phyloP scores from a whole-genome alignment of 2,113 vertebrate genomes.

The Siniperca knerii region DNA sequence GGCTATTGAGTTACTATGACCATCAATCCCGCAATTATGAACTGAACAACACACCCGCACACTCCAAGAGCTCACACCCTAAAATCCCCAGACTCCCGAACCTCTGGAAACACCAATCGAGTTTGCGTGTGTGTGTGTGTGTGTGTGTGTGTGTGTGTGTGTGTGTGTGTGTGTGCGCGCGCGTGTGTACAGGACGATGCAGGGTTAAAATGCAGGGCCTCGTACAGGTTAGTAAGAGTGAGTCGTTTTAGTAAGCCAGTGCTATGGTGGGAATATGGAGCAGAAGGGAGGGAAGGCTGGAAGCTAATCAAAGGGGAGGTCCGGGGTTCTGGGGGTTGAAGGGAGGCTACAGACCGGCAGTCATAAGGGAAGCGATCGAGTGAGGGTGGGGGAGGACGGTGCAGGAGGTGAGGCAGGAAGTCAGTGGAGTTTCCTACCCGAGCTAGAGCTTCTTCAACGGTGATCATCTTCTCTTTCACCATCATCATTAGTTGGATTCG shows the following conservation, averaged over 20 bases:
- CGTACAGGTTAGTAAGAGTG: slow-evolving; percentile 71
- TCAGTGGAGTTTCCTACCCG: slow-evolving; percentile 86
- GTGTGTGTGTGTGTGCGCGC: slow-evolving; percentile 41
- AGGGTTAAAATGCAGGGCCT: slow-evolving; percentile 44
- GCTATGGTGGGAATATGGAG: slow-evolving; percentile 29
- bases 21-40: slow-evolving; percentile 43
- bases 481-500: slow-evolving; percentile 99
- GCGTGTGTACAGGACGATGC: slow-evolving; percentile 46
- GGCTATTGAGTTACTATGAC: slow-evolving; percentile 61
- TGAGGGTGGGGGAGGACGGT: background rate
- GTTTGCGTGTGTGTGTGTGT: slow-evolving; percentile 47
- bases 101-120: slow-evolving; percentile 33
- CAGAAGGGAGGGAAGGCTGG: background rate
- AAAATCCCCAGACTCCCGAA: slow-evolving; percentile 46
- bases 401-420: background rate
- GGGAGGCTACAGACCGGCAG: slow-evolving; percentile 4
- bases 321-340: slow-evolving; percentile 20
- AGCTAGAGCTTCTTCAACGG: slow-evolving; percentile 96
- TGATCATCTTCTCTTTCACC: slow-evolving; percentile 99
- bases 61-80: slow-evolving; percentile 55
- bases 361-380: background rate
- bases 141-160: slow-evolving; percentile 25
- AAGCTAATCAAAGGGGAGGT: slow-evolving; percentile 28
- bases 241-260: slow-evolving; percentile 82
- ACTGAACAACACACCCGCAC: slow-evolving; percentile 68